A percentile compares a stretch with the other conserved stretches of the same genome.
These are phyloP conservation scores for Arrhopalites spinosus DNA, from an alignment of 2,888 invertebrate species.

Conservation along the genomic window DNA sequence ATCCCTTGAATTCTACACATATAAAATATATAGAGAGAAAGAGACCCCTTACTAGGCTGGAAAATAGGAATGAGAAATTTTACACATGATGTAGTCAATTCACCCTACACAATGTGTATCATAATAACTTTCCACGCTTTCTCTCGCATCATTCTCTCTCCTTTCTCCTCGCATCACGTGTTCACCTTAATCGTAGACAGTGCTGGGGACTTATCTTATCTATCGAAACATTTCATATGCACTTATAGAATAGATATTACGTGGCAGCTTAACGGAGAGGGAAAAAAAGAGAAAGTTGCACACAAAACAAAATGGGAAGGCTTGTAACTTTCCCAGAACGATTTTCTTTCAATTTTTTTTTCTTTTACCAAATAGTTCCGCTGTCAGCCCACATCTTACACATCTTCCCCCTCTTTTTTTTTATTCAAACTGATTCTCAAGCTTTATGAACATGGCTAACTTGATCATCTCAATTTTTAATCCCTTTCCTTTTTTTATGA, in stretches of 20 bases:
- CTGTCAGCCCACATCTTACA: no score
- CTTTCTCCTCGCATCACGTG: no score
- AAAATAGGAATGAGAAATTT: constrained; percentile 55
- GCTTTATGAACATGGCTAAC: no score
- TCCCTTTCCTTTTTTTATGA: background rate
- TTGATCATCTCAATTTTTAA: background rate
- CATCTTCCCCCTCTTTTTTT: constrained; percentile 4
- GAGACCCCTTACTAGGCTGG: no score
- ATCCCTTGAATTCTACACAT: no score
- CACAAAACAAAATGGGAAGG: background rate
- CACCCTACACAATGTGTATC: constrained; percentile 54
- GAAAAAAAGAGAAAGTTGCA: background rate
- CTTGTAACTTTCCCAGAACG: background rate
- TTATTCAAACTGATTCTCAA: background rate
- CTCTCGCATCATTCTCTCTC: no score
- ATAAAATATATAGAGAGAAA: background rate
- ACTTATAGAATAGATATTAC: background rate
- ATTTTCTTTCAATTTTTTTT: background rate
- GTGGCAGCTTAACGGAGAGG: no score
- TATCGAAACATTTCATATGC: no score
- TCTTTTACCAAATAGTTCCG: background rate
- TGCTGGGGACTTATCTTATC: background rate
- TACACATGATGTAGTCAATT: constrained; percentile 54
- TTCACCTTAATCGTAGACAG: constrained; percentile 24
- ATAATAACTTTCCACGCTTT: constrained; percentile 54